phyloP scores from a whole-genome alignment of 1,140 invertebrate genomes.

The Diabrotica undecimpunctata region DNA sequence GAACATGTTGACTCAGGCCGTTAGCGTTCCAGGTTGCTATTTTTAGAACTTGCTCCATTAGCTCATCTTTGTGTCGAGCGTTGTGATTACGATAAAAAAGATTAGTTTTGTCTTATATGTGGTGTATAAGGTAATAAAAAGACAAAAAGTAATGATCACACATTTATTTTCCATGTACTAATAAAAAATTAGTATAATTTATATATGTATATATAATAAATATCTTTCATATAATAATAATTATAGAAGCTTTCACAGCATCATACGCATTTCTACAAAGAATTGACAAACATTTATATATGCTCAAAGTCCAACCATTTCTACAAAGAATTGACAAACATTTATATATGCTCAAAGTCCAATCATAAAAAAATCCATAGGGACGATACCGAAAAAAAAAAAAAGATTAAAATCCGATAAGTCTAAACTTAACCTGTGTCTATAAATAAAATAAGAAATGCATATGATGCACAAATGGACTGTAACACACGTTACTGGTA shows the following conservation, averaged over 20 bases:
- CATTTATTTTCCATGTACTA: conserved; percentile 32
- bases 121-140: no score
- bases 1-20: no score
- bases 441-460: conserved; percentile 7
- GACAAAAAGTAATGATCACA: conserved; percentile 19
- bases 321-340: conserved; percentile 5
- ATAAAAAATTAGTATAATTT: conserved; percentile 35
- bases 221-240: conserved; percentile 29
- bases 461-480: conserved; percentile 11
- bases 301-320: no score
- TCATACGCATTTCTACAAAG: conserved; percentile 13
- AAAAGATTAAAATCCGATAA: neutral
- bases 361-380: neutral
- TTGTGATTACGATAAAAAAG: no score
- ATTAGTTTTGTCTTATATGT: no score
- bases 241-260: conserved; percentile 18
- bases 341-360: neutral
- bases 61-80: no score
- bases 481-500: conserved; percentile 10
- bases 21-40: no score
- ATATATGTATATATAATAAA: conserved; percentile 31
- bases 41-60: no score
- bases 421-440: neutral
- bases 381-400: neutral
- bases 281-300: conserved; percentile 5